These are phyloP conservation scores for Scolopax rusticola DNA, from an alignment of 2,797 vertebrate species.

Conservation along the genomic window DNA sequence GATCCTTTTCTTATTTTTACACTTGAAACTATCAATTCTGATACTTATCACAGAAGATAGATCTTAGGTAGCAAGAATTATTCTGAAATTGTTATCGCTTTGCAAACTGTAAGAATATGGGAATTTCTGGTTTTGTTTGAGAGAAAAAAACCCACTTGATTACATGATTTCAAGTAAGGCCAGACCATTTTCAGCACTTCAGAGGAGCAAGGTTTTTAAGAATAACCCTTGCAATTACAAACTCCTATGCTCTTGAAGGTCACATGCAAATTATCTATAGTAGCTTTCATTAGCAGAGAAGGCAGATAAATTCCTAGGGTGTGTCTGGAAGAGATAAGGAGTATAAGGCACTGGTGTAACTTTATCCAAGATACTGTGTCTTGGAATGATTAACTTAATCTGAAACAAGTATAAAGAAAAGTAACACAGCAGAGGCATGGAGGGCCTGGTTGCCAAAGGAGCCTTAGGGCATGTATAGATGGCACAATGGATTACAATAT, in stretches of 20 bases:
- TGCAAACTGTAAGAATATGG: neutral
- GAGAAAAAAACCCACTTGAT: neutral
- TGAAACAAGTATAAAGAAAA: neutral
- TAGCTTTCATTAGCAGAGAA: neutral
- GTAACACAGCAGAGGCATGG: neutral
- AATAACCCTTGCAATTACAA: neutral
- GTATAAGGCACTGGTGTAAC: neutral
- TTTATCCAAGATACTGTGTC: neutral
- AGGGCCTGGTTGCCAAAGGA: neutral
- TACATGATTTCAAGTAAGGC: neutral
- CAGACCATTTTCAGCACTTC: neutral
- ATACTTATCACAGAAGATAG: neutral
- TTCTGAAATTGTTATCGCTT: constrained; percentile 32
- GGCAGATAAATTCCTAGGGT: neutral
- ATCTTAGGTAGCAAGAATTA: neutral
- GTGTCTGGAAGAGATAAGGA: neutral
- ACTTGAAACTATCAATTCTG: neutral
- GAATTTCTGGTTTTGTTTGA: neutral
- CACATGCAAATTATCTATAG: neutral
- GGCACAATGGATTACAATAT: neutral
- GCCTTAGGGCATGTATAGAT: neutral
- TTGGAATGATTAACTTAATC: constrained; percentile 8
- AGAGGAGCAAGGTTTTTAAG: neutral
- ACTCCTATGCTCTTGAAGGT: neutral
- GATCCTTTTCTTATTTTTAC: constrained; percentile 3